Conservation (phyloP, 2,113 vertebrate genomes). For the Alethe diademata region DNA sequence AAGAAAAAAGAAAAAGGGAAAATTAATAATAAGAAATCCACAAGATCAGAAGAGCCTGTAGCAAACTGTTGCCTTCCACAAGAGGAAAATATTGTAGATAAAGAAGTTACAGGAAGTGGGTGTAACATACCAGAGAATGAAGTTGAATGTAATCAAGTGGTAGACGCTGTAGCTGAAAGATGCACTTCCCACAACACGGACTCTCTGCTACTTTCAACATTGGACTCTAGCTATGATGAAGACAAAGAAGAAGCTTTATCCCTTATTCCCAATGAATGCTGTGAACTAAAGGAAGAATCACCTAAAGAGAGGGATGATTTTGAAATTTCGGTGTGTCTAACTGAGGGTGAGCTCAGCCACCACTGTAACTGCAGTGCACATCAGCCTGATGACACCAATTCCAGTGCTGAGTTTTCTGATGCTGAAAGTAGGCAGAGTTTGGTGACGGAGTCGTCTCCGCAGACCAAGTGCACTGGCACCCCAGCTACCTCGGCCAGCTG, state of each 20-base stretch:
- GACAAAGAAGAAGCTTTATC: slow-evolving; percentile 59
- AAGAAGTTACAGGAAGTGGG: slow-evolving; percentile 22
- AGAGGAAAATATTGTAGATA: slow-evolving; percentile 58
- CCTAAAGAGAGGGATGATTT: slow-evolving; percentile 51
- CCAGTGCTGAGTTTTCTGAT: slow-evolving; percentile 59
- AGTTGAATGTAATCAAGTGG: slow-evolving; percentile 56
- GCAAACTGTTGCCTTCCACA: slow-evolving; percentile 68
- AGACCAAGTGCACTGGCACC: slow-evolving; percentile 62
- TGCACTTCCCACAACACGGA: slow-evolving; percentile 43
- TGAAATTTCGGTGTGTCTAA: slow-evolving; percentile 42
- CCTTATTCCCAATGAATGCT: slow-evolving; percentile 56
- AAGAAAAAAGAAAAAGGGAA: slow-evolving; percentile 79
- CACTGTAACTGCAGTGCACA: slow-evolving; percentile 61
- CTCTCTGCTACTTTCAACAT: slow-evolving; percentile 38
- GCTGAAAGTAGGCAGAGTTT: slow-evolving; percentile 58
- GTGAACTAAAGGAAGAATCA: slow-evolving; percentile 69
- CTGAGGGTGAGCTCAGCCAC: slow-evolving; percentile 47
- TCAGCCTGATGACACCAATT: slow-evolving; percentile 48
- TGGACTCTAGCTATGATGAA: slow-evolving; percentile 46
- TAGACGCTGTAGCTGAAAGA: slow-evolving; percentile 64
- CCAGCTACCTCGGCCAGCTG: slow-evolving; percentile 79
- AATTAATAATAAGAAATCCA: slow-evolving; percentile 69
- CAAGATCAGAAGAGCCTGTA: slow-evolving; percentile 63
- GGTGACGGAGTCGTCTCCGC: slow-evolving; percentile 39
- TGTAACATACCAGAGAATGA: slow-evolving; percentile 44